Evolutionary conservation across 2,113 vertebrate genomes (phyloP), one percentile per base, ranked within the genome.

Genomic region (Orcinus orca): DNA sequence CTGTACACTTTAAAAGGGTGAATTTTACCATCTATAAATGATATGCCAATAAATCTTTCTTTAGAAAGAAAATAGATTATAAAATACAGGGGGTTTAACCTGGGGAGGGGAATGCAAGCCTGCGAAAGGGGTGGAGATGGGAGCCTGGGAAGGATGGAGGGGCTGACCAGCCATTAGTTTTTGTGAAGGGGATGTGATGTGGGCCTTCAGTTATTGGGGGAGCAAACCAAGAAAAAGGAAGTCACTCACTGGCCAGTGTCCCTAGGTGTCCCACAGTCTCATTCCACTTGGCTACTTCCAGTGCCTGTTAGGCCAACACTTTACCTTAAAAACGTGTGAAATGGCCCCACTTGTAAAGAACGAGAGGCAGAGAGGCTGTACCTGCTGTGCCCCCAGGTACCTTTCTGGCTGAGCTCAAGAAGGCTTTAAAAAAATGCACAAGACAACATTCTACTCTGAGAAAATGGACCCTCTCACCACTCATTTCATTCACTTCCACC

Each of bases 131-230:
- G 3, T 38, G 14, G 29, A 26, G 9, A 13, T 17, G 1, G 33
- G 84, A 65, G n/a, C 23, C 1, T 0, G 68, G 8, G 33, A 47
- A 29, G 17, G n/a, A n/a, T 0, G 2, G 31, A 38, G 31, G 82
- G 21, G 6, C 31, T 6, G 5, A 26, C 1, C 44, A 31, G 73
- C 4, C 36, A 21, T 21, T 2, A 2, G 26, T 17, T 14, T 15
- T 9, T 9, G 9, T 33, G 36, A 77, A 31, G 13, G 2, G 50
- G 10, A n/a, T 10, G 0, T 81, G 38, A 5, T 21, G 25, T 29
- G 5, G 11, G 84, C 36, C 47, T 47, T 55, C 68, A 31, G 50
- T 29, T 41, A 76, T 9, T 18, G 17, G 25, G 2, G 6, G 1
- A 82, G 31, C 47, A 92, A 73, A 60, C 7, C 10, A 88, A 47